These are phyloP conservation scores for Cyanoliseus patagonus DNA, from an alignment of 2,113 vertebrate genomes.

Conservation along the genomic window DNA sequence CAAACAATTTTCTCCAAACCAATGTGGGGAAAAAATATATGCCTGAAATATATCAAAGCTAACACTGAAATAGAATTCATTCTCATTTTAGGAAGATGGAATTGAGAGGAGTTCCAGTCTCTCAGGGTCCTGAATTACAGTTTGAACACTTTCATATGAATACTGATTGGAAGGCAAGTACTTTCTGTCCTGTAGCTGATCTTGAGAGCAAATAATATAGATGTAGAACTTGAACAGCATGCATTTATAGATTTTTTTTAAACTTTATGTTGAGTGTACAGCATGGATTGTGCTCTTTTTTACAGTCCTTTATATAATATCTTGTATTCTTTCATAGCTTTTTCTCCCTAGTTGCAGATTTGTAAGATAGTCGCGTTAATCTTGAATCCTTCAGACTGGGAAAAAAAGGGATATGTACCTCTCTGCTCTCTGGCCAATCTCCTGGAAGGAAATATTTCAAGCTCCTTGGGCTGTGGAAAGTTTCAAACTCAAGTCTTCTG, in stretches of 20 bases:
- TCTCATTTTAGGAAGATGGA: neutral
- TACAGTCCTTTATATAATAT: neutral
- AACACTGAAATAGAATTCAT: neutral
- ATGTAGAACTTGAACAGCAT: neutral
- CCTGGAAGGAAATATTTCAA: neutral
- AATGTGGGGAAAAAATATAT: neutral
- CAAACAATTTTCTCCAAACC: slow-evolving; percentile 3
- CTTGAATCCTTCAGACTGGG: neutral
- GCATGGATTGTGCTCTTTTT: neutral
- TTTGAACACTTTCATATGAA: slow-evolving; percentile 1
- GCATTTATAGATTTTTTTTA: neutral
- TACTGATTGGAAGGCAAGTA: neutral
- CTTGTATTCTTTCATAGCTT: neutral
- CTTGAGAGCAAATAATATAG: neutral
- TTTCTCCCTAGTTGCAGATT: neutral
- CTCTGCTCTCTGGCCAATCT: neutral
- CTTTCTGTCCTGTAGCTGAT: slow-evolving; percentile 1
- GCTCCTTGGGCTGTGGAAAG: neutral
- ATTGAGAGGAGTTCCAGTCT: neutral
- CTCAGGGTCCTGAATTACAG: neutral
- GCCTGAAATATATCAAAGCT: slow-evolving; percentile 14
- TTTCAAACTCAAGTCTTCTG: neutral
- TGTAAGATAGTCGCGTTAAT: neutral
- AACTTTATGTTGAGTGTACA: neutral
- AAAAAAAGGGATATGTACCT: neutral